A percentile compares a stretch with the other conserved stretches of the same genome.
phyloP scores from a whole-genome alignment of 30 jellyfish, hydroid and myxozoan genomes.

The Catostylus mosaicus region DNA sequence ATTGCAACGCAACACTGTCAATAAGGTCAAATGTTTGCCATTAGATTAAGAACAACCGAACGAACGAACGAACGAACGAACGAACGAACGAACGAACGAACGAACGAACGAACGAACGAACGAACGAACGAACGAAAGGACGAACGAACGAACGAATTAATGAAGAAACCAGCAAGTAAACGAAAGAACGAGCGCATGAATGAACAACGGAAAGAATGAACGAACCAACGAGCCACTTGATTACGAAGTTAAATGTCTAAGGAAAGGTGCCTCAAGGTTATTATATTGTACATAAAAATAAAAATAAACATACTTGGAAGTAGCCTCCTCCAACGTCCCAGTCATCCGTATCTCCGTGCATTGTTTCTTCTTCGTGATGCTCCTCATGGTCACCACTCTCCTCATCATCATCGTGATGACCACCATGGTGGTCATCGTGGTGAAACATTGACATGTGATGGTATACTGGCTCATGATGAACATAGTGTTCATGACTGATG shows the following conservation, averaged over 20 bases:
- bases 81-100: no score
- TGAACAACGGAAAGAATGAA: no score
- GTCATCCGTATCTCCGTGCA: constrained; percentile 81
- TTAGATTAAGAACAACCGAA: no score
- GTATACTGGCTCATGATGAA: constrained; percentile 57
- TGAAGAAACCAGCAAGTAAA: no score
- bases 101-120: no score
- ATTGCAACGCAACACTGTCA: no score
- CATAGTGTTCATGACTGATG: constrained; percentile 66
- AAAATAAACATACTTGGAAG: constrained; percentile 41
- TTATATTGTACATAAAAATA: background rate
- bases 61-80: no score
- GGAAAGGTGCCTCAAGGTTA: background rate
- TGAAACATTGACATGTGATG: constrained; percentile 30
- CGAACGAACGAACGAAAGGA: no score
- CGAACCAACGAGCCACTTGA: background rate
- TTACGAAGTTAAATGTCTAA: background rate
- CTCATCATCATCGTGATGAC: constrained; percentile 43
- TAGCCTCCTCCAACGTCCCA: constrained; percentile 84
- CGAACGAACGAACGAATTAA: no score
- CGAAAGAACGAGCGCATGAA: no score
- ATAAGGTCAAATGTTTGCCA: no score
- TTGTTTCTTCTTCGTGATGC: constrained; percentile 66
- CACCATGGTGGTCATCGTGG: constrained; percentile 39
- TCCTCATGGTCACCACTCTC: constrained; percentile 71